phyloP scores from a whole-genome alignment of 2,797 vertebrate genomes.

The Oryzias sinensis region DNA sequence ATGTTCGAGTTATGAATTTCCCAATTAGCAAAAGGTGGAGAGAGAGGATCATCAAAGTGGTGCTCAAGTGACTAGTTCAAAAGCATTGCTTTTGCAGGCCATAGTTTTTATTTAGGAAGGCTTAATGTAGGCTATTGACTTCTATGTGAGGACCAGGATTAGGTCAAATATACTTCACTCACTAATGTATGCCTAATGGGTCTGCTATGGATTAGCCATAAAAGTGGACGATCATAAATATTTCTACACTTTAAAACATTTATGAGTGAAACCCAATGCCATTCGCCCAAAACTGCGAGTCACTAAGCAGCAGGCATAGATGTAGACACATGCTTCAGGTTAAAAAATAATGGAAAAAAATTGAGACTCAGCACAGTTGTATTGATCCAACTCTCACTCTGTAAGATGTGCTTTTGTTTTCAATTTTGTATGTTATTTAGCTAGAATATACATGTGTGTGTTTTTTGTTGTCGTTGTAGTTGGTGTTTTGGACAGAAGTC shows the following conservation, averaged over 20 bases:
- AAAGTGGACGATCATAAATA: slow-evolving; percentile 73
- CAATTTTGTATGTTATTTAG: slow-evolving; percentile 14
- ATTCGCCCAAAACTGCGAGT: slow-evolving; percentile 45
- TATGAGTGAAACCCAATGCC: slow-evolving; percentile 72
- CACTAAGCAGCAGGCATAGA: slow-evolving; percentile 12
- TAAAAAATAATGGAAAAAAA: slow-evolving; percentile 37
- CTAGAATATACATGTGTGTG: slow-evolving; percentile 21
- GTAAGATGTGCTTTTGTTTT: slow-evolving; percentile 40
- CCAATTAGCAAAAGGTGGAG: slow-evolving; percentile 65
- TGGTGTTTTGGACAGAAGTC: background rate
- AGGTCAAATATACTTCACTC: slow-evolving; percentile 71
- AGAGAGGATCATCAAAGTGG: slow-evolving; percentile 57
- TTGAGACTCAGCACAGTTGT: slow-evolving; percentile 43
- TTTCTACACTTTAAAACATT: slow-evolving; percentile 72
- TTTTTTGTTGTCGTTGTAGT: too few species aligned
- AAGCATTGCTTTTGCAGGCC: slow-evolving; percentile 38
- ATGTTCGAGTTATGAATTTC: slow-evolving; percentile 72
- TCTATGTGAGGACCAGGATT: slow-evolving; percentile 67
- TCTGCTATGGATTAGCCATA: slow-evolving; percentile 72
- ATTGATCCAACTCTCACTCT: slow-evolving; percentile 25
- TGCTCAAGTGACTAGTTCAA: slow-evolving; percentile 68
- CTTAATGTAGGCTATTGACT: slow-evolving; percentile 75
- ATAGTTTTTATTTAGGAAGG: slow-evolving; percentile 71
- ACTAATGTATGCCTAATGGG: slow-evolving; percentile 78
- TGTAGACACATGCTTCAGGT: slow-evolving; percentile 29